phyloP scores from a whole-genome alignment of 2,888 invertebrate species.

The Diarsia brunnea region DNA sequence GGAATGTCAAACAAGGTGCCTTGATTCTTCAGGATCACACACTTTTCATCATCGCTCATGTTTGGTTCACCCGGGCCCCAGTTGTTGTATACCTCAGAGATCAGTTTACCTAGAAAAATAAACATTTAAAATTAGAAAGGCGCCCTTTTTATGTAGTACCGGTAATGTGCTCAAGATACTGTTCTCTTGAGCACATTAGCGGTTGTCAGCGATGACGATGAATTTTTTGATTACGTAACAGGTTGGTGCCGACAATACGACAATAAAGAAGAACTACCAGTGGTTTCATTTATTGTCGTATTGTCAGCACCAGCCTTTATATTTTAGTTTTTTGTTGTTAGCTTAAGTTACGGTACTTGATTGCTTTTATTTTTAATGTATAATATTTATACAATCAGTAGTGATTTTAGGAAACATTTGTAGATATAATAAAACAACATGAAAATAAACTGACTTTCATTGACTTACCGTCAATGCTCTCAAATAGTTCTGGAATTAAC shows the following conservation, averaged over 20 bases:
- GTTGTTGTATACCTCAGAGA: conserved; percentile 8
- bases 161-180: no score
- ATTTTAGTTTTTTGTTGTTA: neutral
- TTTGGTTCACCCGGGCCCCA: neutral
- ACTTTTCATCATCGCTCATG: neutral
- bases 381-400: no score
- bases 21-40: neutral
- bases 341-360: neutral
- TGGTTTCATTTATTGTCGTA: no score
- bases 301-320: no score
- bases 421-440: neutral
- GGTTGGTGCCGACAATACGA: no score
- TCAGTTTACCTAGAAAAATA: conserved; percentile 1
- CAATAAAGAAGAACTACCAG: no score
- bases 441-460: no score
- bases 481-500: conserved; percentile 5
- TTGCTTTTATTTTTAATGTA: neutral
- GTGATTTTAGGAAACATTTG: neutral
- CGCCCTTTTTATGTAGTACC: neutral
- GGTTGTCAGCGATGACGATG: neutral
- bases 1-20: conserved; percentile 39
- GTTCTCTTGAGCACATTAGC: neutral
- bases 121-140: neutral
- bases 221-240: neutral
- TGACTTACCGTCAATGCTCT: conserved; percentile 10